Conservation (phyloP, 2,888 invertebrate genomes). For the Andrena flavipes region DNA sequence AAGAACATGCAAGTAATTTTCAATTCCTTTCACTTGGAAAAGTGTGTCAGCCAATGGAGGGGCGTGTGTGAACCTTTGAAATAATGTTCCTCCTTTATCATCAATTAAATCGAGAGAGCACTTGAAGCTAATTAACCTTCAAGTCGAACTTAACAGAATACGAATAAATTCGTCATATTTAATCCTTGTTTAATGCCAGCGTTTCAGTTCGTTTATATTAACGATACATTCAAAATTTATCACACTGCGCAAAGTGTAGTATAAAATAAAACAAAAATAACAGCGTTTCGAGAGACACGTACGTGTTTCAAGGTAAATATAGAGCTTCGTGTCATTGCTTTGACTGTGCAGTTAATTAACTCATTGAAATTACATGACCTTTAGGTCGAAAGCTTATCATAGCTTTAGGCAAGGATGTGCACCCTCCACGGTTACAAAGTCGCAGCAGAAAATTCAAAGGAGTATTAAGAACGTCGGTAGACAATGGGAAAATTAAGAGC, state of each 20-base stretch:
- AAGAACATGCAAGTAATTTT: neutral
- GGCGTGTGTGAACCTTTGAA: conserved; percentile 6
- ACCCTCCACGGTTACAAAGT: too few relatives aligned
- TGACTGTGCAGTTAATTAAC: too few relatives aligned
- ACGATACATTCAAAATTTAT: neutral
- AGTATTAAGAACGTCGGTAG: too few relatives aligned
- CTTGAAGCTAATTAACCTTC: conserved; percentile 39
- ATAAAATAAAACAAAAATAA: too few relatives aligned
- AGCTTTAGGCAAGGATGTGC: too few relatives aligned
- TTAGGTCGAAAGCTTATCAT: too few relatives aligned
- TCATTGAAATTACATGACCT: too few relatives aligned
- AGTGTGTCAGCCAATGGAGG: conserved; percentile 4
- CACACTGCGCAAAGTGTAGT: neutral
- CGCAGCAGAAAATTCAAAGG: too few relatives aligned
- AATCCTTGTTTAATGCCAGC: conserved; percentile 10
- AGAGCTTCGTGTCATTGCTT: too few relatives aligned
- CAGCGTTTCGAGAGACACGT: too few relatives aligned
- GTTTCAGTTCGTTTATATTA: neutral
- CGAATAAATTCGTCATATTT: conserved; percentile 18
- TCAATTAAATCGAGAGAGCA: conserved; percentile 26
- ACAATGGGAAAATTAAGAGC: too few relatives aligned
- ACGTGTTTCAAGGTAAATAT: too few relatives aligned
- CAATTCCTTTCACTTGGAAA: neutral
- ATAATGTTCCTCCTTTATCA: neutral
- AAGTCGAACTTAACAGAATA: conserved; percentile 29